Base-by-base conservation (phyloP, 2,888 invertebrate species). In the Penaeus monodon region DNA sequence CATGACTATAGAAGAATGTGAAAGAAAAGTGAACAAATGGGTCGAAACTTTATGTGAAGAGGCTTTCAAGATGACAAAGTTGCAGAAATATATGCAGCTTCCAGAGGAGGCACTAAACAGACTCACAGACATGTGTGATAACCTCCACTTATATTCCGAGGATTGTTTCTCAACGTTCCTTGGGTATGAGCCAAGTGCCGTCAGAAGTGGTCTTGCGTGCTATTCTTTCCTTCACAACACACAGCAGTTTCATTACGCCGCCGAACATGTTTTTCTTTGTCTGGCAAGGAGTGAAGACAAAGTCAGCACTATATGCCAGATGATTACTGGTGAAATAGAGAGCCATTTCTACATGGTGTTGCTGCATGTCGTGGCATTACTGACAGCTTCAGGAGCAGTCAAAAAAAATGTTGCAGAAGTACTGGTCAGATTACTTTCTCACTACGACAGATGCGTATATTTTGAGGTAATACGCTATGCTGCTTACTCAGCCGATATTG, bases 131-230 rank as follows among this genome's bases (percentile, higher is more conserved):
- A 57, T 57, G 2, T 73, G 64, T 22, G 20, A 27, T 2, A 17
- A 14, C 8, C 38, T 81, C 20, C 44, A 57, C 24, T 74, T 74
- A 29, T 66, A 44, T 24, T 81, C 68, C 49, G n/a, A 81, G 33
- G 77, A 81, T n/a, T 86, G 86, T 49, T 76, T 86, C 57, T 86
- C 86, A 29, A 66, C 76, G 22, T 86, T 86, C 29, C 86, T 86
- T 12, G 68, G 38, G 10, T 24, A 57, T 63, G 29, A 4, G 20
- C n/a, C 33, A 33, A 49, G 17, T 57, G 57, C 65, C 38, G 2
- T n/a, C 17, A 20, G 22, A 27, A 17, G n/a, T 14, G 27, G 64
- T 10, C 49, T 12, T 29, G 29, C 38, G 10, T 22, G 29, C 2
- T 76, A 86, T 77, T n/a, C 57, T 65, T 86, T 86, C 38, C 27